phyloP scores from a whole-genome alignment of 2,113 vertebrate genomes.

The Calidris pugnax region DNA sequence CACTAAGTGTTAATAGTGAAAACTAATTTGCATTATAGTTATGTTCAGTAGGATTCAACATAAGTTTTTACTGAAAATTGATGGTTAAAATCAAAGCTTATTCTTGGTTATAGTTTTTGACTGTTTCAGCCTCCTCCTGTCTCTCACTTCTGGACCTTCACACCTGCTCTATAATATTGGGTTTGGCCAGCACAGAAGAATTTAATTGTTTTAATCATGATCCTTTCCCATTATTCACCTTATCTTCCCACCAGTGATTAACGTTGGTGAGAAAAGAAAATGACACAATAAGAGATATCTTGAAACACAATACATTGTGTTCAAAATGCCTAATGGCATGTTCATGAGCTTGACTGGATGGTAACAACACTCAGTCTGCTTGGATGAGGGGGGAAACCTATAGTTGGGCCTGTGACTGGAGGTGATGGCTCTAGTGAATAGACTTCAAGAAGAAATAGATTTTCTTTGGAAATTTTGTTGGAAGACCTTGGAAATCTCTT shows the following conservation, averaged over 20 bases:
- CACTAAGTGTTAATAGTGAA: not conserved
- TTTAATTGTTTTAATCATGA: not conserved
- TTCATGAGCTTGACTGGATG: not conserved
- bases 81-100: not conserved
- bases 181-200: not conserved
- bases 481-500: not conserved
- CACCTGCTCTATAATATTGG: not conserved
- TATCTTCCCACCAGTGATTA: not conserved
- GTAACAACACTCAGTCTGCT: not conserved
- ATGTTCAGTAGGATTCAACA: not conserved
- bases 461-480: not conserved
- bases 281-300: not conserved
- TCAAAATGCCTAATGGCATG: not conserved
- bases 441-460: not conserved
- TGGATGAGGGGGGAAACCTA: rapidly evolving
- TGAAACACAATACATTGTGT: not conserved
- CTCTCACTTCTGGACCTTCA: not conserved
- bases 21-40: not conserved
- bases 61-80: not conserved
- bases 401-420: not conserved
- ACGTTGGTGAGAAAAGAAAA: not conserved
- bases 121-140: not conserved
- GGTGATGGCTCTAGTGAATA: not conserved
- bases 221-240: not conserved
- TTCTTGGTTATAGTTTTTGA: not conserved